Evolutionary conservation across 2,888 invertebrate genomes (phyloP).

Genomic region (Tanytarsus gracilentus): DNA sequence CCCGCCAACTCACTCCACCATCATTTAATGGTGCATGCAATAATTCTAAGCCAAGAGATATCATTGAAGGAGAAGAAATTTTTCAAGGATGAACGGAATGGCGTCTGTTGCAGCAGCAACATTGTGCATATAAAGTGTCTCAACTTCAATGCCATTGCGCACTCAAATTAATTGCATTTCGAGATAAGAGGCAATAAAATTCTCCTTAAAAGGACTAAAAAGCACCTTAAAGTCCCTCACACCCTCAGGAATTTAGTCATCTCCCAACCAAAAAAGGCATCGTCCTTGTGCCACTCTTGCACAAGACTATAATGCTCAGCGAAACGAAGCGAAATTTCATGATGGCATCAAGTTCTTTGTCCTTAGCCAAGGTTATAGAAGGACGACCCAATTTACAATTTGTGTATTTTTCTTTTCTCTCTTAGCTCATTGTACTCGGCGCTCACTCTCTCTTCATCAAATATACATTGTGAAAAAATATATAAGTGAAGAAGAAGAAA

Average conservation of each 20-base stretch:
- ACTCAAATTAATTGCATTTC: no score
- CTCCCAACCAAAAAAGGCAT: constrained; percentile 11
- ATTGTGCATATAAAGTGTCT: constrained; percentile 1
- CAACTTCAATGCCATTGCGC: constrained; percentile 7
- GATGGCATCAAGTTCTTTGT: constrained; percentile 22
- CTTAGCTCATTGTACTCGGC: no score
- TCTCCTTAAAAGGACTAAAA: constrained; percentile 18
- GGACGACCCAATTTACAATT: constrained; percentile 28
- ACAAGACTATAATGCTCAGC: neutral
- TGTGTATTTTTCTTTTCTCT: neutral
- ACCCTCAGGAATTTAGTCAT: neutral
- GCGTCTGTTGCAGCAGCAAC: constrained; percentile 14
- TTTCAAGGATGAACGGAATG: constrained; percentile 16
- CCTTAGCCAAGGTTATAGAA: constrained; percentile 25
- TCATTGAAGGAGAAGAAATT: neutral
- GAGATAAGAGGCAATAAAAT: no score
- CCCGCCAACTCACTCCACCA: neutral
- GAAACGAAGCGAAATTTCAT: constrained; percentile 2
- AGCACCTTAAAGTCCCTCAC: neutral
- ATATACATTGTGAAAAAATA: neutral
- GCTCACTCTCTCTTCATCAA: no score
- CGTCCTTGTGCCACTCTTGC: constrained; percentile 23
- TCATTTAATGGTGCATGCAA: neutral
- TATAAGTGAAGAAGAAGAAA: neutral
- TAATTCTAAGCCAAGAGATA: neutral